Evolutionary conservation across 2,888 invertebrate genomes (phyloP), one percentile per base, ranked within the genome.

Genomic region (Junonia oenone): DNA sequence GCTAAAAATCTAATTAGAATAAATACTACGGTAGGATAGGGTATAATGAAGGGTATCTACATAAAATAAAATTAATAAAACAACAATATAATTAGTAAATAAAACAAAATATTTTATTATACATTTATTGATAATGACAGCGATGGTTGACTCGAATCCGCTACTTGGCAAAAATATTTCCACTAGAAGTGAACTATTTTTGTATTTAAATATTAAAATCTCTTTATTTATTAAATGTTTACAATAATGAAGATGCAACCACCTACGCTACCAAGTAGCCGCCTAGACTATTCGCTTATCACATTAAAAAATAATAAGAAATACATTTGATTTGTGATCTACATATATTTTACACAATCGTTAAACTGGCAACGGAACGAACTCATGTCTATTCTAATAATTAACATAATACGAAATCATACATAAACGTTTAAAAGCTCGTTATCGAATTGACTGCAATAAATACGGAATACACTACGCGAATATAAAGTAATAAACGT

Each of bases 41-140:
- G n/a, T 13, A 40, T 37, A 40, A 8, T 8, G 29, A 40, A 6
- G 11, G 14, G 19, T 37, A 40, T 31, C 11, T 31, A 40, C 27
- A 26, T 9, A 29, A 33, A 45, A 33, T 0, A 43, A 43, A 43
- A 43, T 13, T 49, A 59, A 49, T 51, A 45, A 53, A 58, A 51
- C 27, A 40, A 47, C 47, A 50, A 43, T 48, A 26, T 13, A 46
- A 37, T 48, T n/a, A 35, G 14, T 53, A 55, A 61, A 61, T 61
- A 27, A 63, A 55, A 63, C 51, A 53, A 55, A 70, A 70, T 72
- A 75, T 78, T 83, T 88, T 84, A 88, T 84, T 80, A 82, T 89
- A 90, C 88, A 89, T 89, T 89, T 89, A 90, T 88, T 89, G 81
- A 87, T 88, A 88, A 89, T 90, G 89, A 90, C 85, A 90, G 90